Conservation (phyloP, 1,140 invertebrate species). For the Triops longicaudatus region DNA sequence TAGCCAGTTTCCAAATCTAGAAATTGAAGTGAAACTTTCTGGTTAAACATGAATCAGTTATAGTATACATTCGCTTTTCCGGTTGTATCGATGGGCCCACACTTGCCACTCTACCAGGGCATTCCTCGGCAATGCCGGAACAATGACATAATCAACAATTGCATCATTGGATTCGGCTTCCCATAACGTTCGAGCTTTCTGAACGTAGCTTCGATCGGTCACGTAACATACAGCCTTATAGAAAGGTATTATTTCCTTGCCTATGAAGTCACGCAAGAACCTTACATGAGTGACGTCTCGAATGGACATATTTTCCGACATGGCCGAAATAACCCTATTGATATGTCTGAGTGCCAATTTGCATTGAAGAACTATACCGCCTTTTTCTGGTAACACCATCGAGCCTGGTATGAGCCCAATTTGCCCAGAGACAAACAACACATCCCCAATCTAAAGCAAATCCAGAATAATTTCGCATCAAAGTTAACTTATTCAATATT, state of each 20-base stretch:
- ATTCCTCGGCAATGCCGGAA: constrained; percentile 63
- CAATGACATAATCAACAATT: constrained; percentile 73
- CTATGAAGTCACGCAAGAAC: constrained; percentile 8
- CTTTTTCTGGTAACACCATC: constrained; percentile 56
- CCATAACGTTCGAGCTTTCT: constrained; percentile 64
- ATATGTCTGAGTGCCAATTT: constrained; percentile 73
- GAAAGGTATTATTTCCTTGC: neutral
- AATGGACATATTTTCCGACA: constrained; percentile 62
- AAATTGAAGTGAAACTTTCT: neutral
- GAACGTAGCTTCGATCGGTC: constrained; percentile 56
- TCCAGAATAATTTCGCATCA: neutral
- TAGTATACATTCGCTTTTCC: constrained; percentile 69
- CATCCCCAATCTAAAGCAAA: constrained; percentile 55
- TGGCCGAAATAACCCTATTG: constrained; percentile 64
- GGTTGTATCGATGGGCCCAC: constrained; percentile 75
- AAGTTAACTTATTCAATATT: neutral
- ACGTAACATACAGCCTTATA: constrained; percentile 69
- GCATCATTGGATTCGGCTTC: constrained; percentile 75
- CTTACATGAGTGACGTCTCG: constrained; percentile 45
- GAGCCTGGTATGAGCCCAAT: constrained; percentile 80
- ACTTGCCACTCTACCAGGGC: constrained; percentile 88
- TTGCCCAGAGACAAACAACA: constrained; percentile 81
- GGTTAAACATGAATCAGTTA: neutral
- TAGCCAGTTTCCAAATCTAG: neutral
- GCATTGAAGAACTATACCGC: constrained; percentile 66